Base-by-base conservation (phyloP, 2,113 vertebrate species). In the Planiliza haematocheilus region DNA sequence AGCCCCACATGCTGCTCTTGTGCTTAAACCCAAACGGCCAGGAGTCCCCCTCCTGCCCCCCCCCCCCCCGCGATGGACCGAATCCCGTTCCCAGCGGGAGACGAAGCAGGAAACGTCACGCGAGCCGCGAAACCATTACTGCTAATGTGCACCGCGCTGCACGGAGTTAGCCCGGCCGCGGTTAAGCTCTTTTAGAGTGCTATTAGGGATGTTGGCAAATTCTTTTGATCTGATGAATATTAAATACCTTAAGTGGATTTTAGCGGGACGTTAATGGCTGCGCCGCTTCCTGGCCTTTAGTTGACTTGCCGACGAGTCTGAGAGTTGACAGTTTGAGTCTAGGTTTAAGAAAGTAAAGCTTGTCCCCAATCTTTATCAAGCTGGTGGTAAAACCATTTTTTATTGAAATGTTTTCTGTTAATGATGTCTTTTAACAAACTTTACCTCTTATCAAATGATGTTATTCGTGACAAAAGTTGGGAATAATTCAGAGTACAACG, bases 211-310 rank as follows among this genome's bases (percentile, higher is more conserved):
- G 81, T 81, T 45, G 45, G 78, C 53, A 60, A 61, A 76, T 66
- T 82, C 69, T 65, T n/a, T 70, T 76, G 76, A 79, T 80, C 60
- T 64, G 79, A 84, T 87, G 81, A 88, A 89, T 89, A 84, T 89
- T 86, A 90, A 89, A 86, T 49, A 82, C 42, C 17, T 59, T 75
- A 88, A 89, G 82, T 88, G 87, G 81, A 73, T 84, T 86, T 65
- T 42, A 18, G 48, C 0, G 7, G 50, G 77, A 73, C 79, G 53
- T 63, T 84, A 87, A 84, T 82, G 85, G 85, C 39, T 37, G 61
- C 14, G 2, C 51, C 16, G 61, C 39, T 53, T 34, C 42, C 17
- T 34, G 41, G 59, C 56, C 58, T 42, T 74, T 63, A 48, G 46
- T 63, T n/a, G 30, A 70, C 39, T 34, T 11, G 38, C 55, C 24